Evolutionary conservation across 2,888 invertebrate genomes (phyloP).

Genomic region (Pseudococcus longispinus): DNA sequence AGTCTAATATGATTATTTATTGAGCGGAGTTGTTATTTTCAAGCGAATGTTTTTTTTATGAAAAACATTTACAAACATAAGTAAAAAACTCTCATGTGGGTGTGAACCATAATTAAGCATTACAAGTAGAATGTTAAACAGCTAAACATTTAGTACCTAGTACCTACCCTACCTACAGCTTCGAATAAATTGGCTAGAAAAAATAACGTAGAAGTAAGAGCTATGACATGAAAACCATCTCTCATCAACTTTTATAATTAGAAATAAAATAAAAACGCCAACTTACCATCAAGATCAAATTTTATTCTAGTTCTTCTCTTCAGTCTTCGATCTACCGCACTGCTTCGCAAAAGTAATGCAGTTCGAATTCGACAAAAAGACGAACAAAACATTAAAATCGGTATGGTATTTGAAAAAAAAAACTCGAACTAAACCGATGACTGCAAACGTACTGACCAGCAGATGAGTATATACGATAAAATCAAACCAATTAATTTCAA

Average conservation of each 20-base stretch:
- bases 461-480: neutral
- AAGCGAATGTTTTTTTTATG: neutral
- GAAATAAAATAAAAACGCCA: neutral
- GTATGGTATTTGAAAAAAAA: neutral
- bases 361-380: neutral
- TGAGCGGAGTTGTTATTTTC: neutral
- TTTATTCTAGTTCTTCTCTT: neutral
- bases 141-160: neutral
- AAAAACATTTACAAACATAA: neutral
- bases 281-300: neutral
- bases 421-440: neutral
- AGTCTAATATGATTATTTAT: neutral
- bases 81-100: neutral
- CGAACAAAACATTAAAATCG: neutral
- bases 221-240: neutral
- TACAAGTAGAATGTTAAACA: neutral
- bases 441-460: neutral
- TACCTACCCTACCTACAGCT: no score
- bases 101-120: neutral
- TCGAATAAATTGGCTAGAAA: neutral
- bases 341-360: neutral
- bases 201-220: neutral
- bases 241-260: neutral
- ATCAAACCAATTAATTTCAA: slow-evolving; percentile 46
- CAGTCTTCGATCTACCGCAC: neutral